A percentile compares a stretch with the other conserved stretches of the same genome.
Conservation (phyloP, 2,888 invertebrate species). For the Philereme transversata region DNA sequence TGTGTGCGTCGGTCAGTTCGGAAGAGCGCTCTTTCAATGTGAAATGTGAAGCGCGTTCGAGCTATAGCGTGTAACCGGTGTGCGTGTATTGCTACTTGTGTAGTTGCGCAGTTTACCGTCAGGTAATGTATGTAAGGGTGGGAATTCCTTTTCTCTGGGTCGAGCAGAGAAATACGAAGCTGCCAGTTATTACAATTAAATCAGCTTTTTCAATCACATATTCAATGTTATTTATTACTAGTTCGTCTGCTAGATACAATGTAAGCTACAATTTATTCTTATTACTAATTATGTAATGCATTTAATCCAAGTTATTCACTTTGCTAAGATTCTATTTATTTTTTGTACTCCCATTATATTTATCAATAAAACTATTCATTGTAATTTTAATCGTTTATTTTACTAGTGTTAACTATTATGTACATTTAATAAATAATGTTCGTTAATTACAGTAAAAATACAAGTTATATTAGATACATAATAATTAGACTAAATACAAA, state of each 20-base stretch:
- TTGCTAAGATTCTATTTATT: conserved; percentile 68
- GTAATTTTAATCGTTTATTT: conserved; percentile 34
- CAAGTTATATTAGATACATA: not conserved
- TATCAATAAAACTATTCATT: conserved; percentile 49
- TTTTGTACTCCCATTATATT: conserved; percentile 68
- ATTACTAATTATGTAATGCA: conserved; percentile 20
- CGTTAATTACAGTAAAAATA: conserved; percentile 16
- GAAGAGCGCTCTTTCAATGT: conserved; percentile 42
- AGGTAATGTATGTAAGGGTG: conserved; percentile 52
- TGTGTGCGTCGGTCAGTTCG: conserved; percentile 36
- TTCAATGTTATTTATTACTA: conserved; percentile 28
- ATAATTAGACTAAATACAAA: not conserved
- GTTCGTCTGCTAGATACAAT: conserved; percentile 41
- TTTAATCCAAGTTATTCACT: conserved; percentile 41
- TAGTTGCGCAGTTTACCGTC: conserved; percentile 44
- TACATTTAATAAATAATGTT: not conserved
- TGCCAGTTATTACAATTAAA: conserved; percentile 43
- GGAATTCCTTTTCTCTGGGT: conserved; percentile 76
- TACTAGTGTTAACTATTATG: conserved; percentile 10
- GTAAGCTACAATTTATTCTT: conserved; percentile 40
- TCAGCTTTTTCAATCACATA: conserved; percentile 29
- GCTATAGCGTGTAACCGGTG: conserved; percentile 21
- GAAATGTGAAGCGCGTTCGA: conserved; percentile 41
- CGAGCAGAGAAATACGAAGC: conserved; percentile 80
- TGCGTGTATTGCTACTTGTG: conserved; percentile 33